These are phyloP conservation scores for Sphaeridia pumilis DNA, from an alignment of 2,888 invertebrate species.

Conservation along the genomic window DNA sequence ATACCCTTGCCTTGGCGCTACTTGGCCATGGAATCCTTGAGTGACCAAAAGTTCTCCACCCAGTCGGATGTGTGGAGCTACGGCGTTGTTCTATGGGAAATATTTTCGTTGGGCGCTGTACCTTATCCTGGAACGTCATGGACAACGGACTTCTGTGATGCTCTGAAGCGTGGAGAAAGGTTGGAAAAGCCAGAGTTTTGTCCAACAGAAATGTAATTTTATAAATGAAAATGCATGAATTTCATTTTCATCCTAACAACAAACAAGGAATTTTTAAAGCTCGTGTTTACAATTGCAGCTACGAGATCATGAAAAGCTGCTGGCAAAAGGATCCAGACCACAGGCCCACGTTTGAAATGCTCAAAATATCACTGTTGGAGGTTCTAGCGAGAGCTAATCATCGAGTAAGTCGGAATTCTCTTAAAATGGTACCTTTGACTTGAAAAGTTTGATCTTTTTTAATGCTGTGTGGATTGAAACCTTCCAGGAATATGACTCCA, in stretches of 20 bases:
- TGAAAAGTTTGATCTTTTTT: too few relatives aligned
- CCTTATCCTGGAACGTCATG: constrained; percentile 8
- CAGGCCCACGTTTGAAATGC: constrained; percentile 3
- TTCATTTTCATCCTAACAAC: not conserved
- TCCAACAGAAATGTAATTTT: constrained; percentile 9
- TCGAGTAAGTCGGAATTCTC: constrained; percentile 2
- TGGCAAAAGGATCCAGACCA: constrained; percentile 6
- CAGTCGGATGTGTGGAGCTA: constrained; percentile 10
- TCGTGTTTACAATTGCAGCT: not conserved
- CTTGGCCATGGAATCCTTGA: constrained; percentile 9
- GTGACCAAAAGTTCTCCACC: constrained; percentile 5
- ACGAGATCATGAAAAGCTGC: constrained; percentile 7
- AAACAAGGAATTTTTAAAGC: not conserved
- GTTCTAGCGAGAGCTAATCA: constrained; percentile 1
- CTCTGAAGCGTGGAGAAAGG: not conserved
- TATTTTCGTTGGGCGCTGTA: constrained; percentile 4
- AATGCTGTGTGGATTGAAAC: too few relatives aligned
- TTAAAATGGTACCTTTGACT: too few relatives aligned
- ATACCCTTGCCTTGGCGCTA: constrained; percentile 11
- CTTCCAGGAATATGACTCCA: too few relatives aligned
- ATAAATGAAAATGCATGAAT: not conserved
- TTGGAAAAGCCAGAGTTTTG: constrained; percentile 1
- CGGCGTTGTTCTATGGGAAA: constrained; percentile 13
- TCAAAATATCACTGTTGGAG: not conserved
- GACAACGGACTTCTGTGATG: constrained; percentile 4